These are phyloP conservation scores for Odocoileus virginianus DNA, from an alignment of 2,113 vertebrate genomes.

Conservation along the genomic window DNA sequence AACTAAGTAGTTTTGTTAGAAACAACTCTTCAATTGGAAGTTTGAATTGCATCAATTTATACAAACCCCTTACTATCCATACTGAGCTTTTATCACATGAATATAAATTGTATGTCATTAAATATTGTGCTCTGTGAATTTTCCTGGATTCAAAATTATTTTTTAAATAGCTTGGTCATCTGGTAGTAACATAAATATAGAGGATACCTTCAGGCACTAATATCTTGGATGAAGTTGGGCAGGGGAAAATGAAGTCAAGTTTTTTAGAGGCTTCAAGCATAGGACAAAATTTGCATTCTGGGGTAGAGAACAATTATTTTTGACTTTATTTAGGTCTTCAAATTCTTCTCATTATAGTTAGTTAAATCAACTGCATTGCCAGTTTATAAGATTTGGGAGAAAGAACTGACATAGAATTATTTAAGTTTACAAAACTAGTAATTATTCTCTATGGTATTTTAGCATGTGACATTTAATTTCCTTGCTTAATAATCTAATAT, in stretches of 20 bases:
- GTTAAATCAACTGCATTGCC: not conserved
- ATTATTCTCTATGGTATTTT: not conserved
- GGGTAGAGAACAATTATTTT: not conserved
- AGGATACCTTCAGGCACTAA: not conserved
- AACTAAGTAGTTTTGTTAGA: not conserved
- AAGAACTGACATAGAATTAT: not conserved
- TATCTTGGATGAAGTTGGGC: not conserved
- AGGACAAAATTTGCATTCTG: not conserved
- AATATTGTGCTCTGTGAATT: not conserved
- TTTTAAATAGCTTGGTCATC: not conserved
- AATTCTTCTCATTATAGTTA: not conserved
- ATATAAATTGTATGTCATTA: not conserved
- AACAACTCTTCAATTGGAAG: not conserved
- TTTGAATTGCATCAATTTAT: not conserved
- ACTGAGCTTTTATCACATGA: not conserved
- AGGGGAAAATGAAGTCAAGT: not conserved
- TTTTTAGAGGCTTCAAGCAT: not conserved
- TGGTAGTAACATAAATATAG: not conserved
- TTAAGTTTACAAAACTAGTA: not conserved
- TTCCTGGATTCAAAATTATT: not conserved
- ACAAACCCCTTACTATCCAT: not conserved
- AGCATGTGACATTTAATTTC: slow-evolving; percentile 4
- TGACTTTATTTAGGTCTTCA: not conserved
- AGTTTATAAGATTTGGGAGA: not conserved
- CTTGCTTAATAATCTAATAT: not conserved